Conservation (phyloP, 2,113 vertebrate genomes). For the Eulemur macaco region DNA sequence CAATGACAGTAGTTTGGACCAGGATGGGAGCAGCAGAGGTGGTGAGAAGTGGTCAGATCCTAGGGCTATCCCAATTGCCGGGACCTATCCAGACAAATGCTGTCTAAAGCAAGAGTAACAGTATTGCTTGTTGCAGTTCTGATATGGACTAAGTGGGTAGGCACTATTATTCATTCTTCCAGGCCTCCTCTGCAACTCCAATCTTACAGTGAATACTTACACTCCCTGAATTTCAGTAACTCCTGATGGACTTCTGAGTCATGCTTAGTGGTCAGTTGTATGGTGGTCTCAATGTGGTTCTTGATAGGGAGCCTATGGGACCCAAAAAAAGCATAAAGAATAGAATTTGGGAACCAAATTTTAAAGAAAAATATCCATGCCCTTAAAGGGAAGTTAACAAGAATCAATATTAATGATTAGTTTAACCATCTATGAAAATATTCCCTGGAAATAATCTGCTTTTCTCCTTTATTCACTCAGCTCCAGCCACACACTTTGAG, state of each 20-base stretch:
- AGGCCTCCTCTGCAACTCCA: background rate
- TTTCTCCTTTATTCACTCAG: background rate
- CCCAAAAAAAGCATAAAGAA: background rate
- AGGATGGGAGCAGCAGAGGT: background rate
- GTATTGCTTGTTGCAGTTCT: background rate
- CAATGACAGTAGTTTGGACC: background rate
- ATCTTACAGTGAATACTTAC: background rate
- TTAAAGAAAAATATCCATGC: background rate
- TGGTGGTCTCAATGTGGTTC: background rate
- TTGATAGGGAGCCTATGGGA: background rate
- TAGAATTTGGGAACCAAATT: background rate
- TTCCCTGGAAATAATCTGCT: constrained; percentile 4
- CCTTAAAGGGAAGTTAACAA: constrained; percentile 26
- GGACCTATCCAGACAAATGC: background rate
- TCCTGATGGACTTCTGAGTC: background rate
- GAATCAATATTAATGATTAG: background rate
- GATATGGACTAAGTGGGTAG: background rate
- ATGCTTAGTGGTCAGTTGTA: background rate
- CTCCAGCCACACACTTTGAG: background rate
- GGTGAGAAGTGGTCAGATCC: background rate
- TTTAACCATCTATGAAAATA: background rate
- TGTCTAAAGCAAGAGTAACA: background rate
- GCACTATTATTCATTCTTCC: background rate
- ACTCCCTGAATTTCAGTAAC: constrained; percentile 8
- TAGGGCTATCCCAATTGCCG: background rate